phyloP scores from a whole-genome alignment of 2,113 vertebrate species.

The Festucalex cinctus region DNA sequence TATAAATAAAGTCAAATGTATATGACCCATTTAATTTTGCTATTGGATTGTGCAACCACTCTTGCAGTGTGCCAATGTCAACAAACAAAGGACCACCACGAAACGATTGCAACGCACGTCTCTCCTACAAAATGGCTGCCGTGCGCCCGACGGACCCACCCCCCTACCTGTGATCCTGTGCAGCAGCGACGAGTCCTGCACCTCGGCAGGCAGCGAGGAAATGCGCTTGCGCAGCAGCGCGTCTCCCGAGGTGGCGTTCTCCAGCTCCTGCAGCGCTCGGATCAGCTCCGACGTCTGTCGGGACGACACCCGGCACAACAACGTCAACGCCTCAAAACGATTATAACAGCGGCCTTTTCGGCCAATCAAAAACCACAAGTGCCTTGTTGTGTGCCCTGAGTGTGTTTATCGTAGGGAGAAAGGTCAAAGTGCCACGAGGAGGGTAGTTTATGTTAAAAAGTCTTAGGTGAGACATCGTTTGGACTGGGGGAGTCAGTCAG shows the following conservation, averaged over 20 bases:
- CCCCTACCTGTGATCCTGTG: conserved; percentile 91
- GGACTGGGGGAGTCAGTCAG: too few species aligned
- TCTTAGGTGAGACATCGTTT: too few species aligned
- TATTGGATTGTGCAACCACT: too few species aligned
- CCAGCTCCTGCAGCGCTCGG: conserved; percentile 94
- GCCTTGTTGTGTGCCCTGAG: too few species aligned
- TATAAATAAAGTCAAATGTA: background rate
- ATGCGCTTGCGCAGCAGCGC: conserved; percentile 93
- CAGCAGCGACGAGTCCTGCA: conserved; percentile 92
- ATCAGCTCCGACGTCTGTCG: conserved; percentile 90
- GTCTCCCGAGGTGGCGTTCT: conserved; percentile 93
- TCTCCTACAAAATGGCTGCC: too few species aligned
- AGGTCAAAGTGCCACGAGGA: too few species aligned
- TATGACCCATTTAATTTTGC: background rate
- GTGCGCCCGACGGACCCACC: conserved; percentile 30
- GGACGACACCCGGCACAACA: conserved; percentile 24
- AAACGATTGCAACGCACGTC: too few species aligned
- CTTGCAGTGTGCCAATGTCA: too few species aligned
- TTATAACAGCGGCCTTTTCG: background rate
- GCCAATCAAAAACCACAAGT: background rate
- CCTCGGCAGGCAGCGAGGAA: conserved; percentile 90
- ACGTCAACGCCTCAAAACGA: background rate
- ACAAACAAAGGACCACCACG: too few species aligned
- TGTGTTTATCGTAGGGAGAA: too few species aligned
- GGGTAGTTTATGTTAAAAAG: too few species aligned